These are phyloP conservation scores for Melinopterus prodromus DNA, from an alignment of 2,888 invertebrate species.

Conservation along the genomic window DNA sequence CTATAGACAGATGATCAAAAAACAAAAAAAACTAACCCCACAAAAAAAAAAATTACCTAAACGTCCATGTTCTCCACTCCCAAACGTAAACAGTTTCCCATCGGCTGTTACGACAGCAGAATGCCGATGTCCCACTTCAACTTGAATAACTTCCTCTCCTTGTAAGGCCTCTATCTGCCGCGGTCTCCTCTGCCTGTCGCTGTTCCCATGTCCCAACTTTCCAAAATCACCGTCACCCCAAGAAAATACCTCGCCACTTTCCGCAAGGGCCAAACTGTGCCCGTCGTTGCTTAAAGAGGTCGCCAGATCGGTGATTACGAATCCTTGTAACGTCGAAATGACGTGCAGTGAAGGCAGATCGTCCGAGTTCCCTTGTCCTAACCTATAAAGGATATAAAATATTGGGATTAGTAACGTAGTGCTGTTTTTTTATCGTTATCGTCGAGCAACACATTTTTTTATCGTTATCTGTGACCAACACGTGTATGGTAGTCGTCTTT, in stretches of 20 bases:
- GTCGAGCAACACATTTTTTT: too few species aligned
- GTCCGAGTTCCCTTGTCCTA: conserved; percentile 72
- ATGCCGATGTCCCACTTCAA: conserved; percentile 71
- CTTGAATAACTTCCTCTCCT: conserved; percentile 68
- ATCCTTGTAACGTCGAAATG: conserved; percentile 69
- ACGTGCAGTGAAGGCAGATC: conserved; percentile 67
- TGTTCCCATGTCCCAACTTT: conserved; percentile 72
- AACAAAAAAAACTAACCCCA: too few species aligned
- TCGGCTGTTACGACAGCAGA: conserved; percentile 70
- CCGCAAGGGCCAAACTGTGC: conserved; percentile 70
- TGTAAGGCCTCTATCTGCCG: conserved; percentile 70
- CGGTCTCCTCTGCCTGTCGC: conserved; percentile 69
- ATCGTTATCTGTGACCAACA: too few species aligned
- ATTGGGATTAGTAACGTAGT: too few species aligned
- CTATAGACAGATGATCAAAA: too few species aligned
- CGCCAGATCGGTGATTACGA: conserved; percentile 68
- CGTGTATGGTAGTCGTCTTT: too few species aligned
- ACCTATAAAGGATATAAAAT: conserved; percentile 30
- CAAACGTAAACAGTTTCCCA: conserved; percentile 72
- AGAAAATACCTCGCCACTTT: conserved; percentile 72
- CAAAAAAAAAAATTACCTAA: conserved; percentile 54
- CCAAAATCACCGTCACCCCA: conserved; percentile 75
- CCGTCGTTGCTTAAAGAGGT: conserved; percentile 73
- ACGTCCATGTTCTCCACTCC: conserved; percentile 71
- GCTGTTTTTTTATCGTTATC: too few species aligned